Percentiles rank a stretch among this genome's conserved stretches.
These are phyloP conservation scores for Catharus minimus DNA, from an alignment of 2,113 vertebrate genomes.

Conservation along the genomic window DNA sequence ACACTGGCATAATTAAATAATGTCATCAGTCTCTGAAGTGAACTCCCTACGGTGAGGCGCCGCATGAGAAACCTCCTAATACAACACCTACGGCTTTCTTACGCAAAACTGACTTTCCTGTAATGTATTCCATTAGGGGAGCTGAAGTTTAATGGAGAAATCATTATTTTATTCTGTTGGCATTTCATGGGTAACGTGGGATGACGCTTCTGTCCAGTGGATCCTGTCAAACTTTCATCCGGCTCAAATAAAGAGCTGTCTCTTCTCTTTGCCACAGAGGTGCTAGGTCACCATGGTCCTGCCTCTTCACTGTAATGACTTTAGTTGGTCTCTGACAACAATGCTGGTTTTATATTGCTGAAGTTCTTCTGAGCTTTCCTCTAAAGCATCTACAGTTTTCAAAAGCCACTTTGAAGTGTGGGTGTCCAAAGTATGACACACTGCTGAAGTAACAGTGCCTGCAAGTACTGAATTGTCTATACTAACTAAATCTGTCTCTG, in stretches of 20 bases:
- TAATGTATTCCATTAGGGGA: slow-evolving; percentile 41
- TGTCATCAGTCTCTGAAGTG: slow-evolving; percentile 63
- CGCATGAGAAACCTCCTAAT: slow-evolving; percentile 59
- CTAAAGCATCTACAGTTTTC: neutral
- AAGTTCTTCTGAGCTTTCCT: neutral
- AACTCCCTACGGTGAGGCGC: slow-evolving; percentile 43
- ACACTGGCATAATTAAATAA: slow-evolving; percentile 72
- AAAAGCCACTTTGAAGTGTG: neutral
- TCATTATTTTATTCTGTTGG: slow-evolving; percentile 26
- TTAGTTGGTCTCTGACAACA: neutral
- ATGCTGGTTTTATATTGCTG: neutral
- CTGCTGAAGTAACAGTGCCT: rapidly evolving
- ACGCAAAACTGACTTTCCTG: slow-evolving; percentile 45
- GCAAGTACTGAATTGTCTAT: neutral
- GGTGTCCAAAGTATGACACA: neutral
- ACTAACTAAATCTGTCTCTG: neutral
- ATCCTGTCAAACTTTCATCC: neutral
- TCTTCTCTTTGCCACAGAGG: neutral
- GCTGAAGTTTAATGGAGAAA: slow-evolving; percentile 27
- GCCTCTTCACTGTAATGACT: neutral
- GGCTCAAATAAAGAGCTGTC: neutral
- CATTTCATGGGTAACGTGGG: neutral
- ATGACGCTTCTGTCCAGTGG: neutral
- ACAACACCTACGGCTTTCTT: slow-evolving; percentile 49
- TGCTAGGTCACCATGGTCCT: neutral